Conservation (phyloP, 2,797 vertebrate genomes). For the Fringilla coelebs region DNA sequence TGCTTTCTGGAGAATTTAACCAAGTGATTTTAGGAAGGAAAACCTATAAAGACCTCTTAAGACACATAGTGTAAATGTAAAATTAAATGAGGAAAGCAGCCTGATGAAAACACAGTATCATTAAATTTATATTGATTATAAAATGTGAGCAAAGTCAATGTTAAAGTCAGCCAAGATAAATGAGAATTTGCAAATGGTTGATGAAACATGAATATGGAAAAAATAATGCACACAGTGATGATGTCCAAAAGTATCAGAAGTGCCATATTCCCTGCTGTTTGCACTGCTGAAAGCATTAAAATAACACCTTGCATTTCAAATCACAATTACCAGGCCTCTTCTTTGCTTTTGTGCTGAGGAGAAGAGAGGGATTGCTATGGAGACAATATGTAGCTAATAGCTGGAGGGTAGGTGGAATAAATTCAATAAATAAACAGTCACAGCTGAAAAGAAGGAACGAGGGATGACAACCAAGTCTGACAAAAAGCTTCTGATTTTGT, state of each 20-base stretch:
- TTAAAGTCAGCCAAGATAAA: conserved; percentile 38
- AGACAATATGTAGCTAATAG: conserved; percentile 56
- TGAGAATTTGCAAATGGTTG: conserved; percentile 42
- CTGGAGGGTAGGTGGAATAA: conserved; percentile 62
- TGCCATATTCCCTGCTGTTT: background rate
- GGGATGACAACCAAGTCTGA: conserved; percentile 20
- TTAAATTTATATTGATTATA: conserved; percentile 1
- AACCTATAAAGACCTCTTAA: conserved; percentile 39
- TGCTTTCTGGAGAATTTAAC: conserved; percentile 10
- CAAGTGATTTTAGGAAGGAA: conserved; percentile 13
- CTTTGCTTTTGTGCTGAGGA: conserved; percentile 7
- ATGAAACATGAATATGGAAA: conserved; percentile 14
- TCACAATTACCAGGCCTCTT: conserved; percentile 31
- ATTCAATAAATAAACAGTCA: conserved; percentile 62
- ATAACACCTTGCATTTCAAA: conserved; percentile 53
- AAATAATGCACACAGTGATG: background rate
- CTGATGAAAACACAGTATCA: background rate
- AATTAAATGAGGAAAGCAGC: conserved; percentile 32
- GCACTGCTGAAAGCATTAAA: conserved; percentile 18
- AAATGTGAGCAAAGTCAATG: conserved; percentile 33
- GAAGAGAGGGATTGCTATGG: conserved; percentile 60
- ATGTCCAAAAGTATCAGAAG: conserved; percentile 4
- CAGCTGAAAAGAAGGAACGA: conserved; percentile 11
- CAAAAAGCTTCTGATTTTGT: conserved; percentile 51
- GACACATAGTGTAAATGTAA: conserved; percentile 1